Base-by-base conservation (phyloP, 2,888 invertebrate genomes). In the Dryomyza anilis region DNA sequence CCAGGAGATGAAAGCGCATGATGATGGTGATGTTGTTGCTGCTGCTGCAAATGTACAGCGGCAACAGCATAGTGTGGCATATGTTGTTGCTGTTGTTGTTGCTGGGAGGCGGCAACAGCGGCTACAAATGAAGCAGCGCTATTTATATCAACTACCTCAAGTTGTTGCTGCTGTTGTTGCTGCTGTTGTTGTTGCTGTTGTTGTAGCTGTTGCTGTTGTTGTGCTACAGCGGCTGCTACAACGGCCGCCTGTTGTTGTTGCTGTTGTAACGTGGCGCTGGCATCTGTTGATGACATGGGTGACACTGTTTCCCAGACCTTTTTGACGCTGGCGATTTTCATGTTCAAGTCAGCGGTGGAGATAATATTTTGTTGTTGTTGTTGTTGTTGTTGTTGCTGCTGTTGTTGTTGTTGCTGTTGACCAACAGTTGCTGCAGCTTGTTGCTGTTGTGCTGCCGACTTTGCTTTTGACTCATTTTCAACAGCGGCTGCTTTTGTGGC, bases 241-340 rank as follows among this genome's bases (percentile, higher is more conserved):
- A 69, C 70, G 19, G 52, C 61, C 25, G 71, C 71, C 64, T 77
- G 74, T 52, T 78, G 76, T 64, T 76, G 75, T 64, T 78, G 75
- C 27, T 74, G 77, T 39, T 76, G 76, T 63, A 84, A 82, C 10
- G 71, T 65, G 36, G 68, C 68, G 71, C 86, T 86, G 75, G 90
- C 90, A 21, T 87, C 87, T 19, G 89, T 89, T 1, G 89, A 88
- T 16, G 89, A 89, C 89, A 89, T 90, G 4, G 86, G 84, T 12
- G 86, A 84, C 2, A 85, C 85, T 69, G 81, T 87, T 77, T 94
- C 93, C 93, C 93, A 94, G 19, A 92, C 91, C 75, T 85, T 80
- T 83, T 96, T 96, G 50, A 96, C 96, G 70, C 95, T 94, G 39
- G 95, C 95, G 74, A 96, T 96, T 85, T 96, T 96, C 85, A 94